Conservation (phyloP, 2,113 vertebrate species). For the Cochlearius cochlearius region DNA sequence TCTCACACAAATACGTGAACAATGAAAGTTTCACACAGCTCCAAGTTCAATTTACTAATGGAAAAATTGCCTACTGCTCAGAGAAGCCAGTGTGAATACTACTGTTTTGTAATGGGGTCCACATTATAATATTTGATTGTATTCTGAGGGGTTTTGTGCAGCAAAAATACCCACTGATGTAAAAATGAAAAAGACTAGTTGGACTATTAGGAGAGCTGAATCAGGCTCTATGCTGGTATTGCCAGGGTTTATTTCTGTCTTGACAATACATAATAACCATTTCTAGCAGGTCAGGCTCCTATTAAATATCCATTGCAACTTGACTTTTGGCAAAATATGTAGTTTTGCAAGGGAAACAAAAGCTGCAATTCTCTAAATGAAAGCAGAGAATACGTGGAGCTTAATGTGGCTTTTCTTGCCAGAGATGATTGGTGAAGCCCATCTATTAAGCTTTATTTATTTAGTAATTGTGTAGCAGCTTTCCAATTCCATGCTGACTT, state of each 20-base stretch:
- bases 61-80: conserved; percentile 55
- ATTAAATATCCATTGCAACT: conserved; percentile 38
- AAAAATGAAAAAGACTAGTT: conserved; percentile 4
- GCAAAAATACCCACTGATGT: conserved; percentile 26
- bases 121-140: conserved; percentile 58
- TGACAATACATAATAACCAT: conserved; percentile 35
- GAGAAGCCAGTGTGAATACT: conserved; percentile 56
- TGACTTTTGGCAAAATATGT: conserved; percentile 44
- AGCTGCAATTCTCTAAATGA: conserved; percentile 37
- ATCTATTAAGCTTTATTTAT: conserved; percentile 47
- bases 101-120: conserved; percentile 4
- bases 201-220: background rate
- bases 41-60: conserved; percentile 37
- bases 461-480: conserved; percentile 9
- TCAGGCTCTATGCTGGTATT: conserved; percentile 1
- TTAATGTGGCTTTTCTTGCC: conserved; percentile 44
- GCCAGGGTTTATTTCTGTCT: conserved; percentile 42
- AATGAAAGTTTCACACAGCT: conserved; percentile 29
- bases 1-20: conserved; percentile 6
- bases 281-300: conserved; percentile 34
- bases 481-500: conserved; percentile 32
- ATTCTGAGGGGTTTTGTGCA: background rate
- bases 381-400: background rate
- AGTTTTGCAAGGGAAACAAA: conserved; percentile 50
- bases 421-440: conserved; percentile 20